phyloP scores from a whole-genome alignment of 1,140 invertebrate genomes.

The Drosophila seguyi region DNA sequence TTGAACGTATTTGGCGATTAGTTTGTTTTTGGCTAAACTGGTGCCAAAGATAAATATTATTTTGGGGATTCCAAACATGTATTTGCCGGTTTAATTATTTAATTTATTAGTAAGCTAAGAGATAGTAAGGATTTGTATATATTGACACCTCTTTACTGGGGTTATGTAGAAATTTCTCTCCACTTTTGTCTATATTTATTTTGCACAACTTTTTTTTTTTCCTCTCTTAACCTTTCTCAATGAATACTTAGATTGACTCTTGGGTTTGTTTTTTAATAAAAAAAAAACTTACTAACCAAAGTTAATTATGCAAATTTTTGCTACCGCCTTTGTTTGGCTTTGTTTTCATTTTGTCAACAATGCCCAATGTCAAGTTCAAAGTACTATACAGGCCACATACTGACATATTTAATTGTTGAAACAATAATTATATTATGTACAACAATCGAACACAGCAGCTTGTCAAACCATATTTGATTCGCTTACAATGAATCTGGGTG shows the following conservation, averaged over 20 bases:
- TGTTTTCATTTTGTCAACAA: constrained; percentile 40
- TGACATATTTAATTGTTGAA: constrained; percentile 56
- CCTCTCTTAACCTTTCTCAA: not conserved
- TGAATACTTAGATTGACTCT: too few relatives aligned
- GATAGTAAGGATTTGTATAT: not conserved
- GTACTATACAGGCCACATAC: constrained; percentile 27
- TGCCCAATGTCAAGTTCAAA: constrained; percentile 71
- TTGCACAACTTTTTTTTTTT: constrained; percentile 17
- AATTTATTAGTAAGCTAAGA: not conserved
- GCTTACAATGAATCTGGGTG: constrained; percentile 9
- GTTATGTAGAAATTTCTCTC: too few relatives aligned
- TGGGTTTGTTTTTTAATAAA: not conserved
- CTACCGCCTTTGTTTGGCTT: constrained; percentile 35
- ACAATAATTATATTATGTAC: constrained; percentile 37
- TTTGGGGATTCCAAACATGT: not conserved
- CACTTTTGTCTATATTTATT: constrained; percentile 9
- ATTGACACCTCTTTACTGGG: not conserved
- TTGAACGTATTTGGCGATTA: constrained; percentile 22
- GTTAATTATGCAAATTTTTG: constrained; percentile 52
- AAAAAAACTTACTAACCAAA: not conserved
- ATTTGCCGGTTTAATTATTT: not conserved
- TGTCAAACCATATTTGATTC: constrained; percentile 13
- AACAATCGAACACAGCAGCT: constrained; percentile 1
- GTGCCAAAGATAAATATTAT: constrained; percentile 10
- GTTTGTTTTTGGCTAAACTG: constrained; percentile 14